Evolutionary conservation across 2,797 vertebrate genomes (phyloP).

Genomic region (Macropodus opercularis): DNA sequence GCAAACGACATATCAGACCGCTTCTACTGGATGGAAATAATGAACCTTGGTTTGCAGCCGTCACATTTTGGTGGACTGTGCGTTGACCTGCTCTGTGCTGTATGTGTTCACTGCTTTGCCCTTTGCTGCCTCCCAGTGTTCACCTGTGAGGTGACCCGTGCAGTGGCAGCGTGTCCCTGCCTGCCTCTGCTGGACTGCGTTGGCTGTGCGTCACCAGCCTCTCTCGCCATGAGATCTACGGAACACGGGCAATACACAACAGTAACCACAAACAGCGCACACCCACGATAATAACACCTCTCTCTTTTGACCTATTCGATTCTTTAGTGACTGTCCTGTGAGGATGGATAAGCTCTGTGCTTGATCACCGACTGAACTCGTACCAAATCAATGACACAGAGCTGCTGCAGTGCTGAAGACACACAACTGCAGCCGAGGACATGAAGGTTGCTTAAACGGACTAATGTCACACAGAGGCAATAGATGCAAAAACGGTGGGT

Average conservation of each 20-base stretch:
- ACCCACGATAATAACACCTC: no score
- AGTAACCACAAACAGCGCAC: neutral
- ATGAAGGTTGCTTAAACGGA: conserved; percentile 18
- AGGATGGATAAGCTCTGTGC: no score
- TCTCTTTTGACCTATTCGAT: no score
- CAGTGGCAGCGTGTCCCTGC: conserved; percentile 70
- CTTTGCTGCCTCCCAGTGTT: conserved; percentile 82
- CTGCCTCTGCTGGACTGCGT: conserved; percentile 78
- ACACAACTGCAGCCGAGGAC: conserved; percentile 26
- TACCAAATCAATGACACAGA: conserved; percentile 30
- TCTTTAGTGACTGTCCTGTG: no score
- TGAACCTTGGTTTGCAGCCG: neutral
- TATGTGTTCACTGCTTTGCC: conserved; percentile 71
- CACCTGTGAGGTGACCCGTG: conserved; percentile 75
- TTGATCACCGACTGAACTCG: no score
- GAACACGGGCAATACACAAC: conserved; percentile 68
- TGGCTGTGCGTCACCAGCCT: conserved; percentile 74
- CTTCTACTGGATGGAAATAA: neutral
- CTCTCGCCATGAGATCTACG: conserved; percentile 77
- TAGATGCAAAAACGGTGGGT: neutral
- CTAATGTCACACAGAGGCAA: conserved; percentile 14
- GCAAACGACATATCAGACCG: neutral
- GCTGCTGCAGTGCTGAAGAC: conserved; percentile 24
- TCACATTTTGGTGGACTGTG: neutral
- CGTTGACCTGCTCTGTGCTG: conserved; percentile 9